phyloP scores from a whole-genome alignment of 2,797 vertebrate species.

The Anas georgica region DNA sequence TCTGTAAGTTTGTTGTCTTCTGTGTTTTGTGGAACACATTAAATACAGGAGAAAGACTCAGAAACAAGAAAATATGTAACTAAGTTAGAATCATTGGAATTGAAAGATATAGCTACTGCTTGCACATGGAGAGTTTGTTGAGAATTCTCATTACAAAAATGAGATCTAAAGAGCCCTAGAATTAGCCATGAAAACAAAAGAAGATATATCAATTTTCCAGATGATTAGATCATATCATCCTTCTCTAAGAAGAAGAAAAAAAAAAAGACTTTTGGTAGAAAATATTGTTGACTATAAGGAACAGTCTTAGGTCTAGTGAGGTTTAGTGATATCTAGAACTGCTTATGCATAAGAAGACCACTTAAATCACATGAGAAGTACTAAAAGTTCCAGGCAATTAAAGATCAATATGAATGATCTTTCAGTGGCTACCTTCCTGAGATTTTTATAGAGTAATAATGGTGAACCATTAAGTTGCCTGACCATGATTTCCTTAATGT shows the following conservation, averaged over 20 bases:
- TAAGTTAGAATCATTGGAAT: background rate
- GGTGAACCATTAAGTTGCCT: background rate
- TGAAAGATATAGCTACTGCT: background rate
- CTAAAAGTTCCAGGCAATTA: background rate
- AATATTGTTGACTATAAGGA: background rate
- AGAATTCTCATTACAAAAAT: background rate
- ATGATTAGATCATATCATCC: background rate
- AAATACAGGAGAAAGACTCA: background rate
- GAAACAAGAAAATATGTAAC: background rate
- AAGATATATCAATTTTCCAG: background rate
- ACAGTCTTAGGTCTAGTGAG: background rate
- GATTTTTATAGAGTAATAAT: background rate
- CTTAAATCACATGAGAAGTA: background rate
- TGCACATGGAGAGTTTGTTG: constrained; percentile 14
- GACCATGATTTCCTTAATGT: background rate
- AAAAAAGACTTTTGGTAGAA: background rate
- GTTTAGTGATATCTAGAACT: background rate
- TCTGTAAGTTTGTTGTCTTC: background rate
- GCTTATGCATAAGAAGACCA: background rate
- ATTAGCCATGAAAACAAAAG: background rate
- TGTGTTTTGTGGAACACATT: background rate
- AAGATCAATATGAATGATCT: background rate
- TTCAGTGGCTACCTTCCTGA: background rate
- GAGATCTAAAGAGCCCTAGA: background rate
- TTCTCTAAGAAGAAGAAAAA: background rate